Conservation (phyloP, 2,888 invertebrate species). For the Melanostoma scalare region DNA sequence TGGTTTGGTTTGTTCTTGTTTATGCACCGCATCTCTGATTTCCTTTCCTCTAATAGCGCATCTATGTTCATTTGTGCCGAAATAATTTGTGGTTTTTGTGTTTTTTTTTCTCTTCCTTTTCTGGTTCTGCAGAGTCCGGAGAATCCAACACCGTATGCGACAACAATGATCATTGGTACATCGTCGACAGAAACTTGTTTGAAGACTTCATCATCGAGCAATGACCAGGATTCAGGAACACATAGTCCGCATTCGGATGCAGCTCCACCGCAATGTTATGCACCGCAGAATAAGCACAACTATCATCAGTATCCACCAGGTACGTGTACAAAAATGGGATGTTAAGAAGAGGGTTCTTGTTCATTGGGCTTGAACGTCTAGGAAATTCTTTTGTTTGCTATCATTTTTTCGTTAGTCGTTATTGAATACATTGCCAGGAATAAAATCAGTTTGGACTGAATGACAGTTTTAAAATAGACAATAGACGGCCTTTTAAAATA, state of each 20-base stretch:
- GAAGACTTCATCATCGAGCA: conserved; percentile 81
- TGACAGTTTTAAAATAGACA: no score
- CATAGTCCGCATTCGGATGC: conserved; percentile 82
- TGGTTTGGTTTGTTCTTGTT: not conserved
- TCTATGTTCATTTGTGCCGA: conserved; percentile 35
- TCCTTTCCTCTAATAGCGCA: not conserved
- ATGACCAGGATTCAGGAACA: conserved; percentile 82
- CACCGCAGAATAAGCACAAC: conserved; percentile 78
- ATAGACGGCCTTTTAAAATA: no score
- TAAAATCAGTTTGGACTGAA: no score
- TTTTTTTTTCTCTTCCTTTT: conserved; percentile 38
- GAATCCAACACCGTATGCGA: conserved; percentile 89
- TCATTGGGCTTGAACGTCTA: not conserved
- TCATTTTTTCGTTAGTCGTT: no score
- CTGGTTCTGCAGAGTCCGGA: conserved; percentile 82
- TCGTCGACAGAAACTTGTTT: conserved; percentile 81
- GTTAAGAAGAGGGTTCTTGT: not conserved
- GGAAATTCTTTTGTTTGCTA: conserved; percentile 17
- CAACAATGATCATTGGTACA: conserved; percentile 86
- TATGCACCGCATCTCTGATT: conserved; percentile 25
- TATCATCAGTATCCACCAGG: conserved; percentile 81
- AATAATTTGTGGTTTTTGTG: conserved; percentile 5
- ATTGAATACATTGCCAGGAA: no score
- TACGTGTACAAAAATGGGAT: conserved; percentile 54
- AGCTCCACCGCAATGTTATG: conserved; percentile 77